Evolutionary conservation across 2,113 vertebrate genomes (phyloP), one percentile per base, ranked within the genome.

Genomic region (Hemicordylus capensis): DNA sequence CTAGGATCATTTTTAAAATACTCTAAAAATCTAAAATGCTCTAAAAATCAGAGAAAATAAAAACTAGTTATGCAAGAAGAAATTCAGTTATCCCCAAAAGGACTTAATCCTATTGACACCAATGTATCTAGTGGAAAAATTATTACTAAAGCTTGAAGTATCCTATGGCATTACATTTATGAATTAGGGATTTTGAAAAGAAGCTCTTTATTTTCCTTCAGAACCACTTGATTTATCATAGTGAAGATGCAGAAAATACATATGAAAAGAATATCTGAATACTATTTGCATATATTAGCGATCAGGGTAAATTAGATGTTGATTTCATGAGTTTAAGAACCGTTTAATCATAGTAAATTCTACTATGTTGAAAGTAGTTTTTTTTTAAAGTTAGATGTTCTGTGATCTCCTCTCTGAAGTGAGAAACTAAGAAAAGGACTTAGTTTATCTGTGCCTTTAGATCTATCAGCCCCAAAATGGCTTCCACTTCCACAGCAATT

Each of bases 401-500:
- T 39, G 10, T 54, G 3, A 39, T 37, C 37, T 69, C 9, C 9
- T 17, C 66, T 34, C 34, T 69, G 75, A 85, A 59, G 5, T 74
- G 44, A 87, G 42, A 58, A 73, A 72, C 48, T 85, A 44, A 75
- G 74, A 6, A 86, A 89, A 37, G 39, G 72, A 82, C 73, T 59
- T 80, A 28, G 26, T 54, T 54, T n/a, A 80, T 86, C 24, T 70
- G 15, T 70, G 72, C 89, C 46, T 8, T 75, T 20, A 22, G 86
- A 0, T 84, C 72, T 79, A 44, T 1, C 26, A 85, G 67, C 37
- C 84, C n/a, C 64, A 74, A 66, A 84, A 11, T 59, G n/a, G 34
- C 63, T 89, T 88, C 66, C 64, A 58, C 1, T 4, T 85, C 88
- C 80, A 75, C n/a, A 90, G 81, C 85, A 66, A 37, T 89, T 79